Percentiles rank a stretch among this genome's conserved stretches.
Conservation (phyloP, 1,140 invertebrate species). For the Megalopta genalis region DNA sequence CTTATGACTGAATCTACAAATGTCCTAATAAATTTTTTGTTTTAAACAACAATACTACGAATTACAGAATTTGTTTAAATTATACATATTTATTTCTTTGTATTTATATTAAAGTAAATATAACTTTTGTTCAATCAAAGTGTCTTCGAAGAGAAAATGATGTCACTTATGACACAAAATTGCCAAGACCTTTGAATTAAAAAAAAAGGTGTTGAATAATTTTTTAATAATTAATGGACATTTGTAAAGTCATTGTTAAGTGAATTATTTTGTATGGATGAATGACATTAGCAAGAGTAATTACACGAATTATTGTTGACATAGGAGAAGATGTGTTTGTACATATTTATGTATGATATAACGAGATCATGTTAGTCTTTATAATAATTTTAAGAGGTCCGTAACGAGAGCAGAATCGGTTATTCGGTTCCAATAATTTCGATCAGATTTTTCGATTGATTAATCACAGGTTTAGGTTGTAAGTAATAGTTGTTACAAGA, state of each 20-base stretch:
- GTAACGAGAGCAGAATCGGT: conserved; percentile 59
- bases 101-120: neutral
- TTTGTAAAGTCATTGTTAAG: neutral
- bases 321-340: conserved; percentile 71
- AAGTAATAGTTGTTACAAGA: neutral
- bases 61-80: neutral
- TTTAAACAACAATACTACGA: neutral
- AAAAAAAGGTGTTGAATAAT: neutral
- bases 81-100: neutral
- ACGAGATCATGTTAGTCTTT: conserved; percentile 58
- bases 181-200: neutral
- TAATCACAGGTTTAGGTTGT: conserved; percentile 10
- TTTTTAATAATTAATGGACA: neutral
- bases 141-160: no score
- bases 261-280: conserved; percentile 42
- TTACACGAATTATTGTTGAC: conserved; percentile 66
- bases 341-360: conserved; percentile 72
- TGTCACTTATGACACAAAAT: no score
- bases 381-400: conserved; percentile 56
- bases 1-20: neutral
- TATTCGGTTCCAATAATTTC: conserved; percentile 43
- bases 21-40: neutral
- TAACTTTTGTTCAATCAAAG: neutral
- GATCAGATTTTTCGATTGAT: neutral
- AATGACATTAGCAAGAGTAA: conserved; percentile 64